Conservation (phyloP, 1,140 invertebrate genomes). For the Brachionus sp. region DNA sequence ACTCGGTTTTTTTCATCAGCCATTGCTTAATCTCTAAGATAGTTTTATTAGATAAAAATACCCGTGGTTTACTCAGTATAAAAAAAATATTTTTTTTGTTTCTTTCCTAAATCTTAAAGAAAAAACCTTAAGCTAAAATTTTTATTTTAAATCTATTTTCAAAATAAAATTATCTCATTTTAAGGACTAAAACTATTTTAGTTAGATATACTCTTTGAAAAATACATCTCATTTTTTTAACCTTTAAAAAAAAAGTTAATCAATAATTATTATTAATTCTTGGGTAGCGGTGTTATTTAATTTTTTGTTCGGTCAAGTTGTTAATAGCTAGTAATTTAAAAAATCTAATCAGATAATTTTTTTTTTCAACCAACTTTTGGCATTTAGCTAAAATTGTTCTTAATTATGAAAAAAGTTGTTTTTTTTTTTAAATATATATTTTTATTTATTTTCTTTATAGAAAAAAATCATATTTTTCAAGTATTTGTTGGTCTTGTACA, state of each 20-base stretch:
- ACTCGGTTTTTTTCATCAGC: background rate
- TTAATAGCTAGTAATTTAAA: background rate
- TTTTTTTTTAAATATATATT: no score
- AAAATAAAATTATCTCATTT: background rate
- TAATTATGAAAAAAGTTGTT: no score
- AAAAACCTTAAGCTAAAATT: background rate
- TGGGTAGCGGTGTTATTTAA: background rate
- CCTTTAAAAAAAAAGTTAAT: background rate
- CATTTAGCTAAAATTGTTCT: no score
- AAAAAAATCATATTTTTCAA: background rate
- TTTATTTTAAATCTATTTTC: background rate
- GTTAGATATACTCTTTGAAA: background rate
- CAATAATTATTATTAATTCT: background rate
- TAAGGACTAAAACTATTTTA: background rate
- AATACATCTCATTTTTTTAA: background rate
- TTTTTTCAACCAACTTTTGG: background rate
- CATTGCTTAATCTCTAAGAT: slow-evolving; percentile 2
- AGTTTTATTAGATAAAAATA: background rate
- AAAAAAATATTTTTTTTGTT: background rate
- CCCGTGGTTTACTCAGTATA: background rate
- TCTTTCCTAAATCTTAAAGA: background rate
- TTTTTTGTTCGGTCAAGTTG: background rate
- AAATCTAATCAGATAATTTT: background rate
- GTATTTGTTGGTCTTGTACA: background rate
- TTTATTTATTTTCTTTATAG: background rate